These are phyloP conservation scores for Archips crataeganus DNA, from an alignment of 2,888 invertebrate genomes.

Conservation along the genomic window DNA sequence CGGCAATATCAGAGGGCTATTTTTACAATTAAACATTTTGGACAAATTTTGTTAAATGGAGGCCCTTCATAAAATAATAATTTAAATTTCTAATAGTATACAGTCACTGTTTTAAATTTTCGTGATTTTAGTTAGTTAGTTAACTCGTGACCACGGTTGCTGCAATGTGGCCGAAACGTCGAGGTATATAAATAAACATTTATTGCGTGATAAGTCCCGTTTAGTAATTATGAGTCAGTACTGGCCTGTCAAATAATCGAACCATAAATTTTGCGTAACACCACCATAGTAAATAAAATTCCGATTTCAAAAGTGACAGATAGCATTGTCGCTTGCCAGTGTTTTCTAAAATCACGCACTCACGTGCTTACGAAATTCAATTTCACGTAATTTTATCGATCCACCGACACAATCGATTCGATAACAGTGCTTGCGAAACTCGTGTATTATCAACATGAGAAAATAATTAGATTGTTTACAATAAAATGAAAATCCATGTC, in stretches of 20 bases:
- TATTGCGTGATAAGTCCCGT: no score
- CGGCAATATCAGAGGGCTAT: no score
- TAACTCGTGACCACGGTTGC: no score
- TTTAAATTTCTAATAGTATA: not conserved
- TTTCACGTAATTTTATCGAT: constrained; percentile 61
- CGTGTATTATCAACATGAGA: constrained; percentile 50
- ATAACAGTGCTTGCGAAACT: constrained; percentile 65
- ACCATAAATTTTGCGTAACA: constrained; percentile 7
- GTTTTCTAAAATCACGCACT: constrained; percentile 46
- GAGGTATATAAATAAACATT: no score
- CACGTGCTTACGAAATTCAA: constrained; percentile 64
- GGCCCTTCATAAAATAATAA: not conserved
- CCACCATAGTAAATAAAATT: constrained; percentile 9
- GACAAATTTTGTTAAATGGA: no score
- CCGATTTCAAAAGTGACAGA: constrained; percentile 33
- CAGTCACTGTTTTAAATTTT: no score
- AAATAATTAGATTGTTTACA: constrained; percentile 56
- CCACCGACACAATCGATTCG: constrained; percentile 59
- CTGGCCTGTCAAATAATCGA: not conserved
- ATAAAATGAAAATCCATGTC: constrained; percentile 67
- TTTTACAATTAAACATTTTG: no score
- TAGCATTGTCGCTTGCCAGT: constrained; percentile 40
- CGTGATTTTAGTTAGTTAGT: no score
- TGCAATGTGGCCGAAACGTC: no score
- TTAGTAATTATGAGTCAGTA: no score